phyloP scores from a whole-genome alignment of 2,113 vertebrate species.

The Lonchura striata region DNA sequence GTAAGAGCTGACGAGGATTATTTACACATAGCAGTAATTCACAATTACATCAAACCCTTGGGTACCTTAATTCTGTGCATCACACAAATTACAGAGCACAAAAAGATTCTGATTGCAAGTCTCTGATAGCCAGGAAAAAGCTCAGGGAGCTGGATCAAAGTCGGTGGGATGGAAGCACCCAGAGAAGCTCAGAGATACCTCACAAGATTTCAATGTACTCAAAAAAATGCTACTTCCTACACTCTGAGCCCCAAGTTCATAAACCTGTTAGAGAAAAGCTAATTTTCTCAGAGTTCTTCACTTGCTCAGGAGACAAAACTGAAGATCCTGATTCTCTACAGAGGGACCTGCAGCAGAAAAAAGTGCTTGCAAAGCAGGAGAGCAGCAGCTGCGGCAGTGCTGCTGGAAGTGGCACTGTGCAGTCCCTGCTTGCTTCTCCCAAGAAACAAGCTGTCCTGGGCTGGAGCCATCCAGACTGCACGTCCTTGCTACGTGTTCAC shows the following conservation, averaged over 20 bases:
- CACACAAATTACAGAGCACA: fast-evolving
- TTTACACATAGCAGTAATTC: not conserved
- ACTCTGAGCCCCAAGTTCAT: not conserved
- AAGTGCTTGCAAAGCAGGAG: not conserved
- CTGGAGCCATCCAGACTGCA: not conserved
- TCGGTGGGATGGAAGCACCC: not conserved
- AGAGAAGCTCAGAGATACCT: not conserved
- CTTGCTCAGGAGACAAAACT: not conserved
- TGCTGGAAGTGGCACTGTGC: too few species aligned
- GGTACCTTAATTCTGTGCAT: not conserved
- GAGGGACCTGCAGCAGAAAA: not conserved
- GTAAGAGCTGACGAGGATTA: not conserved
- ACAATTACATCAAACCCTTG: not conserved
- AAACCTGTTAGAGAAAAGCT: too few species aligned
- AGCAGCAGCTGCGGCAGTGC: not conserved
- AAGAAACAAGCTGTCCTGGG: not conserved
- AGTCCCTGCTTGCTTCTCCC: not conserved
- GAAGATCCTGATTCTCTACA: not conserved
- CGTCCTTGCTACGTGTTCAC: not conserved
- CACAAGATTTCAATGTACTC: not conserved
- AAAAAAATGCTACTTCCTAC: not conserved
- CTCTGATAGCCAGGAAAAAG: not conserved
- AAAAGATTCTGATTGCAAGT: not conserved
- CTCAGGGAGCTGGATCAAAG: not conserved
- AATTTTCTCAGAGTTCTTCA: not conserved